These are phyloP conservation scores for Cochlearius cochlearius DNA, from an alignment of 2,113 vertebrate genomes.

Conservation along the genomic window DNA sequence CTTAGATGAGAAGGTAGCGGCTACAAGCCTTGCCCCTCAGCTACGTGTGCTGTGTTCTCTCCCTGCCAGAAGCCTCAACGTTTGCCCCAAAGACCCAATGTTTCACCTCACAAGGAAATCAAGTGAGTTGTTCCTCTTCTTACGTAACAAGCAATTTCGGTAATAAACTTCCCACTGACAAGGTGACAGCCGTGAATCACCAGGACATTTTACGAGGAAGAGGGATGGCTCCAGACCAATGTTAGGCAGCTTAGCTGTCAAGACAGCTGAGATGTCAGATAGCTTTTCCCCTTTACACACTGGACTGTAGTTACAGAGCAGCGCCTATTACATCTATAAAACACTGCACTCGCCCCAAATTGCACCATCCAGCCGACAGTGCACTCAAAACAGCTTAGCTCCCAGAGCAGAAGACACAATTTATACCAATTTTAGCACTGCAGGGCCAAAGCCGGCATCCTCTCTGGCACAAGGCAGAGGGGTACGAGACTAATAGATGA, in stretches of 20 bases:
- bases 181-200: neutral
- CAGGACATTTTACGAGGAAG: neutral
- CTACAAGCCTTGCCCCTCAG: neutral
- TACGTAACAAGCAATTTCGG: neutral
- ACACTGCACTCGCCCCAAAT: neutral
- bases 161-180: neutral
- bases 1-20: neutral
- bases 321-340: neutral
- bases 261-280: neutral
- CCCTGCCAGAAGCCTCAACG: neutral
- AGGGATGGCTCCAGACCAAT: neutral
- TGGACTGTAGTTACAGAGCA: neutral
- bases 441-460: neutral
- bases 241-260: neutral
- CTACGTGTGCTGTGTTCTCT: fast-evolving
- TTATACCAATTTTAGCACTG: neutral
- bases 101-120: neutral
- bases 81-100: neutral
- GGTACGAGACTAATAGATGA: neutral
- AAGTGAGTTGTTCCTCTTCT: neutral
- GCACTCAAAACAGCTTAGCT: neutral
- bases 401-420: neutral
- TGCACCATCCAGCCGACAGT: neutral
- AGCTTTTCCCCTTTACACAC: neutral
- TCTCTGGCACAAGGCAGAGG: neutral